Percentiles rank a stretch among this genome's conserved stretches.
These are phyloP conservation scores for Chamaea fasciata DNA, from an alignment of 2,113 vertebrate species.

Conservation along the genomic window DNA sequence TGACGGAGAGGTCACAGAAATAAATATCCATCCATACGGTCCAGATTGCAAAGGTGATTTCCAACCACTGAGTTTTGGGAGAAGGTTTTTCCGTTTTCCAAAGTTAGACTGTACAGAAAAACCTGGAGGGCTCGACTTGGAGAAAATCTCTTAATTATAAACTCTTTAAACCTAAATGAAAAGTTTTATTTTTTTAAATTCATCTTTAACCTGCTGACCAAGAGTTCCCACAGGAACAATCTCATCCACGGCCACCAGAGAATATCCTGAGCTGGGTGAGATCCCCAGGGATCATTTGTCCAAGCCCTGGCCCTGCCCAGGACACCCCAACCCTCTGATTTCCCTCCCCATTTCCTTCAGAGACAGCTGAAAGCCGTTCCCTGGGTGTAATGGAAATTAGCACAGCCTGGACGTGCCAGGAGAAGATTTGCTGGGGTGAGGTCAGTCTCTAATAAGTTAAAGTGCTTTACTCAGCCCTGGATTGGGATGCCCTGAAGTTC, in stretches of 20 bases:
- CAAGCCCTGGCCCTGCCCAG: background rate
- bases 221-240: background rate
- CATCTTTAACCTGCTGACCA: background rate
- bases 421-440: conserved; percentile 65
- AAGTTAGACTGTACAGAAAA: background rate
- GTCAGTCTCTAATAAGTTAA: conserved; percentile 75
- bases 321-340: background rate
- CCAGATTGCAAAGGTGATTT: too few species aligned
- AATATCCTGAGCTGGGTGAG: background rate
- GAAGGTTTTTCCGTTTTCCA: too few species aligned
- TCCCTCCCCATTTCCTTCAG: conserved; percentile 27
- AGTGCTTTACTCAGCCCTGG: conserved; percentile 68
- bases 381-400: conserved; percentile 42
- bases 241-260: background rate
- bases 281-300: background rate
- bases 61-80: too few species aligned
- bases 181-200: background rate
- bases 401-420: conserved; percentile 29
- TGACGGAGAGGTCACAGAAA: fast-evolving
- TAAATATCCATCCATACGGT: too few species aligned
- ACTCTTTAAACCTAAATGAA: background rate
- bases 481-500: conserved; percentile 76
- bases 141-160: background rate
- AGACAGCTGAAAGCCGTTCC: background rate
- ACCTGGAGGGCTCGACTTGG: background rate